Evolutionary conservation across 37 sponge, comb jelly and placozoan species (phyloP), one percentile per base, ranked within the genome.

Genomic region (Axinella damicornis): DNA sequence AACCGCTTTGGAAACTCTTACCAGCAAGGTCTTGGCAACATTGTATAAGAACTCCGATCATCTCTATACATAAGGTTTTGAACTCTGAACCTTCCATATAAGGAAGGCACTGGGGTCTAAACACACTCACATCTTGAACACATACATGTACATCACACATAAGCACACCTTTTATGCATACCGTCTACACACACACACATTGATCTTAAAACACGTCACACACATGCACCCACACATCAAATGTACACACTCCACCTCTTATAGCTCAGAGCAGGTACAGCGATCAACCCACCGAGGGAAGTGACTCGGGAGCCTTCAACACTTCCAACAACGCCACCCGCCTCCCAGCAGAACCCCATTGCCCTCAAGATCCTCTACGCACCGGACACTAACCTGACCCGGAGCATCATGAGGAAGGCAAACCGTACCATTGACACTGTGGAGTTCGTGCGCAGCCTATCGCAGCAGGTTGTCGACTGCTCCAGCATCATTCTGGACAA

Each of bases 331-430:
- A 17, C 0, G 38, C 5, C 2, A 35, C 30, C 30, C 53, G 0
- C 53, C 19, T 21, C 6, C 73, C 68, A n/a, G n/a, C n/a, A n/a
- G n/a, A n/a, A n/a, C 40, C 31, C 32, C 17, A 72, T 91, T 27
- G 53, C 84, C 13, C 86, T 89, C 17, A 93, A 93, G 79, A 86
- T 93, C 22, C 79, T 89, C 46, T 93, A 74, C 69, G 53, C 94
- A 59, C 90, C 94, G 18, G 28, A 80, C 36, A 88, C 52, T 38
- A 66, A 35, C 40, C 31, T 61, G 2, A 81, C 82, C 21, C 34
- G 34, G 19, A 77, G 71, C 24, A 84, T 92, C 53, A 88, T 92
- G 57, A 73, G 61, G 33, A 84, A 59, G 33, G 93, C 93, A 0
- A 88, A 88, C 82, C 62, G 84, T 4, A 92, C 93, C 20, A 69